Base-by-base conservation (phyloP, 2,797 vertebrate genomes). In the Argyrosomus regius region DNA sequence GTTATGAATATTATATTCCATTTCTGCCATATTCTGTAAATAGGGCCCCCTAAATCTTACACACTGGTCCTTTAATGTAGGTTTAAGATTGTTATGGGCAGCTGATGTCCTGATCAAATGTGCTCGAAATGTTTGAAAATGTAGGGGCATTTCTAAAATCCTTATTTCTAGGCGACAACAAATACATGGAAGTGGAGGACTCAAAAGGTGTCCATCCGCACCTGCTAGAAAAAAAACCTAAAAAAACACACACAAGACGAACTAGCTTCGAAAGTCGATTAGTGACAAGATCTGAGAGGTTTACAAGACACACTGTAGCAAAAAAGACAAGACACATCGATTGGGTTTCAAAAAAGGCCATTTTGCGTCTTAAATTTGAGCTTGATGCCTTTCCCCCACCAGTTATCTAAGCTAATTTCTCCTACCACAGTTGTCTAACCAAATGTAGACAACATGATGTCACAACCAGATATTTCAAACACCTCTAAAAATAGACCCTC, bases 401-500 rank as follows among this genome's bases (percentile, higher is more conserved):
- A 39, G 35, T 39, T 39, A 39, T 39, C 35, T 39, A 9, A 39
- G 35, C 35, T 39, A 39, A n/a, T 52, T 48, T 53, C 46, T 8
- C 14, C 31, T 22, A 12, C 35, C 2, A 45, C 61, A 52, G 26
- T 11, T 57, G 41, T 64, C 10, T 17, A 4, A 12, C 4, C 28
- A 48, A 64, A 64, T 43, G 45, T 16, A 31, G 50, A 73, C 45
- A 24, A 41, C 59, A 35, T 56, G 53, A 74, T 52, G 48, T 63
- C 80, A 78, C 52, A 48, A 24, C 1, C 31, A 78, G 8, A 65
- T 48, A 60, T 56, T 60, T 61, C 65, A 54, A 74, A 50, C 56
- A 41, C 6, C 12, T 24, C 59, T 75, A 76, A 78, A 78, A 81
- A 71, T 60, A 79, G 54, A 46, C 35, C 35, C 35, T 14, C 1